Evolutionary conservation across 2,113 vertebrate species (phyloP).

Genomic region (Archilochus colubris): DNA sequence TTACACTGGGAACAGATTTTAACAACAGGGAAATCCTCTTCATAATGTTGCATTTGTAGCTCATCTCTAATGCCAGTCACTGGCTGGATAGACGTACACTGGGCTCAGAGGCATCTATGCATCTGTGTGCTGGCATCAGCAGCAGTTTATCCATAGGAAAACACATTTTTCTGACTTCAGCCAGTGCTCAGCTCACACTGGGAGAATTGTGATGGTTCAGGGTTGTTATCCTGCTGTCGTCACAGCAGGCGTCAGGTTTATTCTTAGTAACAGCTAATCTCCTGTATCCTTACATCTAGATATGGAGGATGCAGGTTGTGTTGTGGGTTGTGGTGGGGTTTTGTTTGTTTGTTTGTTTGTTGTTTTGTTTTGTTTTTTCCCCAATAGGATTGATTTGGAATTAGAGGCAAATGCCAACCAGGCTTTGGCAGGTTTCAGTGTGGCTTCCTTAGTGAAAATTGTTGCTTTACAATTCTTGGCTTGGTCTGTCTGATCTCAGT

Average conservation of each 20-base stretch:
- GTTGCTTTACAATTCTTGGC: neutral
- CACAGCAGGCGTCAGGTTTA: neutral
- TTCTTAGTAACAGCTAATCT: slow-evolving; percentile 39
- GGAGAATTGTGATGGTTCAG: neutral
- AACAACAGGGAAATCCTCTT: neutral
- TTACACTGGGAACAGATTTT: neutral
- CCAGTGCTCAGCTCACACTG: neutral
- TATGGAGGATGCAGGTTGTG: neutral
- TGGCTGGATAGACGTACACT: neutral
- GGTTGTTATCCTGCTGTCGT: neutral
- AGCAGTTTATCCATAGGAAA: neutral
- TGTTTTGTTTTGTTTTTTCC: neutral
- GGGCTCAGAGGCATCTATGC: neutral
- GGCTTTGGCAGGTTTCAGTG: neutral
- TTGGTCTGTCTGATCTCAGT: neutral
- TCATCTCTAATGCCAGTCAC: neutral
- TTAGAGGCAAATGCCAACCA: neutral
- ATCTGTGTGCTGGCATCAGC: accelerated
- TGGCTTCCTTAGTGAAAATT: neutral
- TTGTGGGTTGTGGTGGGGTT: neutral
- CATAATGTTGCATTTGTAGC: neutral
- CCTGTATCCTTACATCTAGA: neutral
- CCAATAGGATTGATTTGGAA: neutral
- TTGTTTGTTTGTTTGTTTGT: neutral
- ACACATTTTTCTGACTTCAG: neutral